Percentiles rank a stretch among this genome's conserved stretches.
phyloP scores from a whole-genome alignment of 2,888 invertebrate genomes.

The Venusia cambrica region DNA sequence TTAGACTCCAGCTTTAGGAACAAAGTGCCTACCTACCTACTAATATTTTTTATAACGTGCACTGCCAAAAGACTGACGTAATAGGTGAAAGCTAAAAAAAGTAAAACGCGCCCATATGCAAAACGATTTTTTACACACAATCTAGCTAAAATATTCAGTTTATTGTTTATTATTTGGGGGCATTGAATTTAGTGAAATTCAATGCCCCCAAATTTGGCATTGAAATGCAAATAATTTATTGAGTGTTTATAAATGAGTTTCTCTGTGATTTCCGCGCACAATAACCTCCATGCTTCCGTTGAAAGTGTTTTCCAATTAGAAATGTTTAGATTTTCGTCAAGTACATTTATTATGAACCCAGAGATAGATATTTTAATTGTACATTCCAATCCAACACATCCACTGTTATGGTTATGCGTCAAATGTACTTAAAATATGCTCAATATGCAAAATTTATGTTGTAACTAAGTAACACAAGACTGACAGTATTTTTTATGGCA shows the following conservation, averaged over 20 bases:
- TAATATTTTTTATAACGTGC: too few species aligned
- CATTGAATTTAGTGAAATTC: too few species aligned
- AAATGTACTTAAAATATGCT: slow-evolving; percentile 48
- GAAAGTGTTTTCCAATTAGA: slow-evolving; percentile 8
- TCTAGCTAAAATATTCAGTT: too few species aligned
- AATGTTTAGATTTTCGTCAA: slow-evolving; percentile 7
- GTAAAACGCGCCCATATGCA: too few species aligned
- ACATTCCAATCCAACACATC: slow-evolving; percentile 21
- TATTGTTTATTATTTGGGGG: too few species aligned
- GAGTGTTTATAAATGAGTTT: slow-evolving; percentile 2
- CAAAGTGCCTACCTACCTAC: too few species aligned
- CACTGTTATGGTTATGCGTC: slow-evolving; percentile 15
- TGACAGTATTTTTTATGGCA: slow-evolving; percentile 34
- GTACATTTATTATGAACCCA: slow-evolving; percentile 8
- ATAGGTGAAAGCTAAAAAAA: too few species aligned
- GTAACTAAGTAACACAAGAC: slow-evolving; percentile 38
- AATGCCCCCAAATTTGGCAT: too few species aligned
- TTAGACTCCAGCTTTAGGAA: too few species aligned
- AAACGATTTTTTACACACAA: too few species aligned
- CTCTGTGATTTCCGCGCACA: slow-evolving; percentile 14
- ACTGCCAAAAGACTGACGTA: too few species aligned
- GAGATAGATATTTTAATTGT: slow-evolving; percentile 6
- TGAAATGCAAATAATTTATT: too few species aligned
- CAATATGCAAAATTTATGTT: slow-evolving; percentile 33
- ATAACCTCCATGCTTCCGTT: slow-evolving; percentile 13